Conservation (phyloP, 2,113 vertebrate genomes). For the Myiagra hebetior region DNA sequence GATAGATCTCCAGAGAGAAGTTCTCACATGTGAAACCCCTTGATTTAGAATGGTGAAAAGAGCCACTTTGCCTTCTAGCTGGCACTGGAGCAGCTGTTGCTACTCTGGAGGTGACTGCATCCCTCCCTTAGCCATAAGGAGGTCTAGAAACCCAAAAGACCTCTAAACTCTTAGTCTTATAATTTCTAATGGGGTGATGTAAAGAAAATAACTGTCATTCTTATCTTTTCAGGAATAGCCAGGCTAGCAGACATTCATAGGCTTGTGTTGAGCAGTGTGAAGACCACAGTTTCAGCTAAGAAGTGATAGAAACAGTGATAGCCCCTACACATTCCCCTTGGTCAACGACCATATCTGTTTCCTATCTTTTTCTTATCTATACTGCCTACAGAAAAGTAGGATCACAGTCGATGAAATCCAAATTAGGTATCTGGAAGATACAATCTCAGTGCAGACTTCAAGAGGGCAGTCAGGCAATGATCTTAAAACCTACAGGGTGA, state of each 20-base stretch:
- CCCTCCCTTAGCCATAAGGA: neutral
- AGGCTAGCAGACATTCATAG: neutral
- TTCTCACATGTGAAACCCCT: accelerated
- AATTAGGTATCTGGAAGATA: neutral
- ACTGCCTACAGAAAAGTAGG: neutral
- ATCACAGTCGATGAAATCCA: neutral
- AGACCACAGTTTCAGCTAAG: neutral
- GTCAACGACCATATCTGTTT: neutral
- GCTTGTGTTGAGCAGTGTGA: neutral
- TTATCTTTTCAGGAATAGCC: neutral
- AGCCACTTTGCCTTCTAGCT: neutral
- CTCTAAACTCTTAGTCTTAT: neutral
- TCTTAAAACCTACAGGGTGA: neutral
- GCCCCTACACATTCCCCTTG: accelerated
- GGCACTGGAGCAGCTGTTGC: neutral
- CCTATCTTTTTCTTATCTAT: neutral
- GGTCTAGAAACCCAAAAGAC: neutral
- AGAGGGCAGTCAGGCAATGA: neutral
- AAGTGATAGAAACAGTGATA: neutral
- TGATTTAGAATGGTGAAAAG: neutral
- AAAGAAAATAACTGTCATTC: neutral
- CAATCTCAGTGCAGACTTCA: neutral
- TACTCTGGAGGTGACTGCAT: neutral
- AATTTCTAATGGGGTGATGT: neutral
- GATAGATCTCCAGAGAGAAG: neutral